Evolutionary conservation across 2,797 vertebrate species (phyloP), one percentile per base, ranked within the genome.

Genomic region (Tapera naevia): DNA sequence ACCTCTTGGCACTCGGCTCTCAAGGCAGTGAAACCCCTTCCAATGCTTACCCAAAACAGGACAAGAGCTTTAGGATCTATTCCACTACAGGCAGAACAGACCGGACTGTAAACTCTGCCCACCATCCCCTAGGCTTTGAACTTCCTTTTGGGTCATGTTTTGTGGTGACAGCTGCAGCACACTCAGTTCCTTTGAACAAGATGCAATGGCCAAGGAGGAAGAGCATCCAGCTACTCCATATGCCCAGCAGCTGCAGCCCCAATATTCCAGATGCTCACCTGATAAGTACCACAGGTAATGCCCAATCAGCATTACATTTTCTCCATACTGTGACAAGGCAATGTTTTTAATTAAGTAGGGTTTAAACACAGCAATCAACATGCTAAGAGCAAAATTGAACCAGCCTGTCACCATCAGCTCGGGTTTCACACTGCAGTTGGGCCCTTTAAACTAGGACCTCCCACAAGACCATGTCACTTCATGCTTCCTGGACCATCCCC

Each of bases 401-500:
- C 74, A 72, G 76, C 80, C 56, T 73, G 86, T 90, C 16, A 1
- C 93, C 46, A 11, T 39, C 54, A 76, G 80, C 45, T 25, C 75
- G 57, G 51, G n/a, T 94, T 95, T 88, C 82, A 75, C 22, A 2
- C 57, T 51, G 51, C 75, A 92, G 51, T 0, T 0, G 24, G 19
- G 76, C 71, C n/a, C 56, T 90, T 91, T 56, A 28, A 79, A 80
- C 60, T 92, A 62, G 76, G 25, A n/a, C 86, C 86, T 94, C 73
- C 82, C 86, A 83, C 32, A 1, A 21, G 2, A 88, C 7, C 39
- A 0, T 82, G 88, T 87, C 86, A 75, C 90, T 81, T 91, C 89
- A 81, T 21, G 80, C 35, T 70, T 74, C 78, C 66, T 37, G 66
- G 39, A 86, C 85, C 50, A 71, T 80, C 46, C 61, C 53, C 80